Evolutionary conservation across 2,888 invertebrate species (phyloP).

Genomic region (Drosophila neonasuta): DNA sequence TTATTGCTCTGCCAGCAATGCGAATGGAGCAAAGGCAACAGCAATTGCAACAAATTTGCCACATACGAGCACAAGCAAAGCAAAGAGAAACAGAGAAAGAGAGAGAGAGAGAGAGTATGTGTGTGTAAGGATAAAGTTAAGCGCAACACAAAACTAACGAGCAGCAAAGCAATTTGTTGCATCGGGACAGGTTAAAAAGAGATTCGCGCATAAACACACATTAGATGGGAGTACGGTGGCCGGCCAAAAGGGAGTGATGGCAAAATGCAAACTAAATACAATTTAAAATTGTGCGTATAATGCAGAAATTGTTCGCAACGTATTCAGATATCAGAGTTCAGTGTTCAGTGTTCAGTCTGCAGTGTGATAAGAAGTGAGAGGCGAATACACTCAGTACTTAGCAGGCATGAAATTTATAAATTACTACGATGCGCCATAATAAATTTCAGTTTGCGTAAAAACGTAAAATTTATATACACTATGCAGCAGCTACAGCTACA

Average conservation of each 20-base stretch:
- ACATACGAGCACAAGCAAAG: slow-evolving; percentile 49
- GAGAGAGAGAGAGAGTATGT: background rate
- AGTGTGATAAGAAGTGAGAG: slow-evolving; percentile 15
- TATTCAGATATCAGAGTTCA: slow-evolving; percentile 1
- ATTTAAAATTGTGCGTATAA: slow-evolving; percentile 53
- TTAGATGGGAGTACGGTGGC: background rate
- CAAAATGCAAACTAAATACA: slow-evolving; percentile 39
- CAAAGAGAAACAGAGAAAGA: slow-evolving; percentile 2
- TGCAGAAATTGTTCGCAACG: background rate
- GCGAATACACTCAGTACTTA: slow-evolving; percentile 58
- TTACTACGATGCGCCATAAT: slow-evolving; percentile 75
- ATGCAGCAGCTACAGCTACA: slow-evolving; percentile 20
- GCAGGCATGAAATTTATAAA: slow-evolving; percentile 78
- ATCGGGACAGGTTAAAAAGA: slow-evolving; percentile 32
- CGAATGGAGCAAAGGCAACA: slow-evolving; percentile 27
- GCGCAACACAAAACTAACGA: slow-evolving; percentile 55
- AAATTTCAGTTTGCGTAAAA: slow-evolving; percentile 77
- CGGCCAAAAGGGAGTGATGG: too few relatives aligned
- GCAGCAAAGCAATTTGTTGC: slow-evolving; percentile 66
- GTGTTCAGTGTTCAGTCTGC: slow-evolving; percentile 11
- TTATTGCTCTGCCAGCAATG: slow-evolving; percentile 64
- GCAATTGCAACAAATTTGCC: slow-evolving; percentile 53
- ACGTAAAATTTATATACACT: slow-evolving; percentile 76
- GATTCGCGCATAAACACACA: slow-evolving; percentile 1
- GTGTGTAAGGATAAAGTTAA: slow-evolving; percentile 46